Percentiles rank a stretch among this genome's conserved stretches.
Conservation (phyloP, 2,888 invertebrate genomes). For the Eupithecia pulchellata region DNA sequence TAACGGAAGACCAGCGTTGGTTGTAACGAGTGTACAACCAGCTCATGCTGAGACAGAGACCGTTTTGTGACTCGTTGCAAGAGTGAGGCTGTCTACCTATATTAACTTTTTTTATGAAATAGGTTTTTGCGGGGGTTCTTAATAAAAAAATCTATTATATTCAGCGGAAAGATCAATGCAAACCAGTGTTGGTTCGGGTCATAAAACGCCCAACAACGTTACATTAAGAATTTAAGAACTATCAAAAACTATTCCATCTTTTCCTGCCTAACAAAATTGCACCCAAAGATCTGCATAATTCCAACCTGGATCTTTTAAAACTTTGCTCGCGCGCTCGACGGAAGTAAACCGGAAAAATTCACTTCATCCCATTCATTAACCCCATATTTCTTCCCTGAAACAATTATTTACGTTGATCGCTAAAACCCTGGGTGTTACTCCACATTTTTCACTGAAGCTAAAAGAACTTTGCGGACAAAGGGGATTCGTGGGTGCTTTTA, state of each 20-base stretch:
- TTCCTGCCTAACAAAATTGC: not conserved
- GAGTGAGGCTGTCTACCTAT: too few relatives aligned
- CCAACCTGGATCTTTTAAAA: not conserved
- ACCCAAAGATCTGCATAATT: not conserved
- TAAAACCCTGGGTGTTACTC: slow-evolving; percentile 47
- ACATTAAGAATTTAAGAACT: too few relatives aligned
- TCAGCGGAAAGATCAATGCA: too few relatives aligned
- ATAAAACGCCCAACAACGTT: too few relatives aligned
- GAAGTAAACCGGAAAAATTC: slow-evolving; percentile 39
- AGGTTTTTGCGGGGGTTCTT: too few relatives aligned
- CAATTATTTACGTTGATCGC: slow-evolving; percentile 62
- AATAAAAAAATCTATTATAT: too few relatives aligned
- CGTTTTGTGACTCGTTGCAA: too few relatives aligned
- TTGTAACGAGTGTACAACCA: too few relatives aligned
- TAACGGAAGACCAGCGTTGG: too few relatives aligned
- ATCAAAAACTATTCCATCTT: not conserved
- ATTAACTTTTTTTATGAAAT: too few relatives aligned
- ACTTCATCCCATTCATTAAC: slow-evolving; percentile 55
- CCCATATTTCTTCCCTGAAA: slow-evolving; percentile 54
- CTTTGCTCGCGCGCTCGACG: not conserved
- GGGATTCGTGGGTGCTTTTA: slow-evolving; percentile 11
- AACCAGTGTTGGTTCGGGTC: too few relatives aligned
- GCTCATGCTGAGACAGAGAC: too few relatives aligned
- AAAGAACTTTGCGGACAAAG: slow-evolving; percentile 35
- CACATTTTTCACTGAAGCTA: slow-evolving; percentile 54